Percentiles rank a stretch among this genome's conserved stretches.
phyloP scores from a whole-genome alignment of 2,888 invertebrate genomes.

The Tortricodes alternella region DNA sequence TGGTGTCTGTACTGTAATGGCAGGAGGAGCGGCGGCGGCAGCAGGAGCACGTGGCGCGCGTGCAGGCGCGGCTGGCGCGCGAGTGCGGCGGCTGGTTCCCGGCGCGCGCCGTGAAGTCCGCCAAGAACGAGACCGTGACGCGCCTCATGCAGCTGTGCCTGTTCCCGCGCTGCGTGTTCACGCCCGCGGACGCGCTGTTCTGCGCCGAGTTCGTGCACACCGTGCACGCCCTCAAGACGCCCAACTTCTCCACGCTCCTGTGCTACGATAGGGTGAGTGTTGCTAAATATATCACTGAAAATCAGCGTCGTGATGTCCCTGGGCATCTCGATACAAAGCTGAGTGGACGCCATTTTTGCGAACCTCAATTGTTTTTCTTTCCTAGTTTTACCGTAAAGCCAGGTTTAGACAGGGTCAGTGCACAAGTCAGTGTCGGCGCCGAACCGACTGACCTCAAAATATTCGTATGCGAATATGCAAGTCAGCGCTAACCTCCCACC shows the following conservation, averaged over 20 bases:
- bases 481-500: no score
- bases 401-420: no score
- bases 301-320: no score
- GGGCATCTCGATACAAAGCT: no score
- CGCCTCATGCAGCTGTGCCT: conserved; percentile 97
- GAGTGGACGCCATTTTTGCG: no score
- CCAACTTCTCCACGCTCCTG: conserved; percentile 98
- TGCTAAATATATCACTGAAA: not conserved
- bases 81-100: conserved; percentile 95
- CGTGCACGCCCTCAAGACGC: conserved; percentile 96
- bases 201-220: conserved; percentile 98
- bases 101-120: conserved; percentile 91
- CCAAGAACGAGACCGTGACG: conserved; percentile 98
- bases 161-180: conserved; percentile 98
- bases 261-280: conserved; percentile 96
- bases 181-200: conserved; percentile 97
- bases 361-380: no score
- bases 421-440: no score
- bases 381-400: no score
- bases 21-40: conserved; percentile 96
- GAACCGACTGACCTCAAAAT: no score
- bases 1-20: no score
- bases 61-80: conserved; percentile 87
- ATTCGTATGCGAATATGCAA: no score
- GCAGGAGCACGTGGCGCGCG: conserved; percentile 95